Evolutionary conservation across 1,140 invertebrate genomes (phyloP).

Genomic region (Polyergus mexicanus): DNA sequence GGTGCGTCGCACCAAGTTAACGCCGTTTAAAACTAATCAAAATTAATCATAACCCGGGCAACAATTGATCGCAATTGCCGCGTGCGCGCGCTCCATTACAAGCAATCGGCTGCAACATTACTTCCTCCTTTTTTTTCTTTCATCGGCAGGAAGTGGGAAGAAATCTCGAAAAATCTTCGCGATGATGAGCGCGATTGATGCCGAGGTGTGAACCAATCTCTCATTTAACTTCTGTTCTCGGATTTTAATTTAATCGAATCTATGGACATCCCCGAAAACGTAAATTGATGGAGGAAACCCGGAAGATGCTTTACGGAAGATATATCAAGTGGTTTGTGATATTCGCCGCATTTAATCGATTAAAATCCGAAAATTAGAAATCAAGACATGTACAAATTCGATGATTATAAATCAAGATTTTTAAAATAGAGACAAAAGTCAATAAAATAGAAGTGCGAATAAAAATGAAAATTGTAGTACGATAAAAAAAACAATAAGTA

Average conservation of each 20-base stretch:
- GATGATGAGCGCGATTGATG: not conserved
- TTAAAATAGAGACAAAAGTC: not conserved
- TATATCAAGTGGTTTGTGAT: slow-evolving; percentile 25
- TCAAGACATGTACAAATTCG: not conserved
- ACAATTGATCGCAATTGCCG: slow-evolving; percentile 86
- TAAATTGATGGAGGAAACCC: slow-evolving; percentile 5
- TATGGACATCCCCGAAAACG: not conserved
- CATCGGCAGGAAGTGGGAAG: slow-evolving; percentile 34
- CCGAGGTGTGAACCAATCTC: not conserved
- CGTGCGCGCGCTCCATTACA: slow-evolving; percentile 79
- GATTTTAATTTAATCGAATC: slow-evolving; percentile 41
- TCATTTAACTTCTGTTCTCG: not conserved
- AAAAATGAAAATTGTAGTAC: not conserved
- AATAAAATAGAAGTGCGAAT: not conserved
- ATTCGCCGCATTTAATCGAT: not conserved
- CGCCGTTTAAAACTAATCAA: slow-evolving; percentile 85
- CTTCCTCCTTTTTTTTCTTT: slow-evolving; percentile 28
- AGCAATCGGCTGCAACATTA: slow-evolving; percentile 27
- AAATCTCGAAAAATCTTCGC: slow-evolving; percentile 7
- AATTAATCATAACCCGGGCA: slow-evolving; percentile 86
- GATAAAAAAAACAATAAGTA: not conserved
- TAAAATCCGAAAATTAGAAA: not conserved
- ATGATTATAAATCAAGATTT: not conserved
- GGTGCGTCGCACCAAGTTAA: slow-evolving; percentile 78
- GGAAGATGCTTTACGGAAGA: slow-evolving; percentile 3